phyloP scores from a whole-genome alignment of 2,888 invertebrate genomes.

The Anthophora plumipes region DNA sequence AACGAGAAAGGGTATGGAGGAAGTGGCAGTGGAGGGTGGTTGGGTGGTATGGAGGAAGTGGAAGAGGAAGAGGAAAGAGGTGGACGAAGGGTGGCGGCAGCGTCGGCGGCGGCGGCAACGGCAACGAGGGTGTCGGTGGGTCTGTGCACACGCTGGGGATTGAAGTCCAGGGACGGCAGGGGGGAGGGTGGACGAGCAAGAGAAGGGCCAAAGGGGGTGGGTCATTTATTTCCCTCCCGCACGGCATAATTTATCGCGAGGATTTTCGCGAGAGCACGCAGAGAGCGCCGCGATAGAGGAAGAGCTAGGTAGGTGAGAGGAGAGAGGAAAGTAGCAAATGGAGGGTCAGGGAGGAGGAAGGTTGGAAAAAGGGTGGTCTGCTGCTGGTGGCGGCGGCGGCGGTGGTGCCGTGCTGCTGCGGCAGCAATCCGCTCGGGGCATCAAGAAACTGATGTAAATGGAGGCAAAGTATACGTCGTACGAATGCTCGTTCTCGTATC shows the following conservation, averaged over 20 bases:
- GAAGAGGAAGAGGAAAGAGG: conserved; percentile 55
- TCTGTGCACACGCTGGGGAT: conserved; percentile 75
- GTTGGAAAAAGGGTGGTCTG: conserved; percentile 65
- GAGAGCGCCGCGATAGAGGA: conserved; percentile 78
- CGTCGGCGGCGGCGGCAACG: conserved; percentile 51
- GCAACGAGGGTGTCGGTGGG: conserved; percentile 66
- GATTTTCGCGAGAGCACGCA: conserved; percentile 85
- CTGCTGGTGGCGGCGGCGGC: conserved; percentile 30
- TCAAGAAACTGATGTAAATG: conserved; percentile 72
- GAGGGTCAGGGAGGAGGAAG: conserved; percentile 60
- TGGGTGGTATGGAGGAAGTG: conserved; percentile 39
- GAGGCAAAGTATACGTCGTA: conserved; percentile 66
- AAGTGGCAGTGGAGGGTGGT: conserved; percentile 50
- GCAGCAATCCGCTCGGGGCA: conserved; percentile 71
- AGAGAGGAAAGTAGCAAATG: conserved; percentile 69
- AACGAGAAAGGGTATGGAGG: conserved; percentile 49
- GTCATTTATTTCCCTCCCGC: conserved; percentile 84
- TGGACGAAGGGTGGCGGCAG: conserved; percentile 41
- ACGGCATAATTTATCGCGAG: conserved; percentile 85
- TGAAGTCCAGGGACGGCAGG: conserved; percentile 75
- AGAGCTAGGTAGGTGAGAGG: conserved; percentile 66
- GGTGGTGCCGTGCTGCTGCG: conserved; percentile 62
- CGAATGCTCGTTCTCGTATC: conserved; percentile 59
- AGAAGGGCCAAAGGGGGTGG: conserved; percentile 80
- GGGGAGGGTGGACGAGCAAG: conserved; percentile 71